Conservation (phyloP, 2,113 vertebrate genomes). For the Eclectus roratus region DNA sequence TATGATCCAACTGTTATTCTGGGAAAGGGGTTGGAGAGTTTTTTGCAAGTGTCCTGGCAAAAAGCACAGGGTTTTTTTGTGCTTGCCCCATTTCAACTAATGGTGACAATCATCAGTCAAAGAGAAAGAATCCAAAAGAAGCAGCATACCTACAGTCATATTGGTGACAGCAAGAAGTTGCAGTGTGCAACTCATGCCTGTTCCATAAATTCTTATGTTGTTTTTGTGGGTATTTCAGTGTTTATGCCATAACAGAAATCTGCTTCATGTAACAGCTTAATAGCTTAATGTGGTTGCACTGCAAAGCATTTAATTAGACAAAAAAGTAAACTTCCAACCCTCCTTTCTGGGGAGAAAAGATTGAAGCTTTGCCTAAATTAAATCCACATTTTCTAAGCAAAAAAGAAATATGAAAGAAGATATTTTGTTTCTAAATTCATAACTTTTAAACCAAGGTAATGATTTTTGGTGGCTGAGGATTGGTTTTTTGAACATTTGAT, state of each 20-base stretch:
- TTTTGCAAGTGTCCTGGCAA: neutral
- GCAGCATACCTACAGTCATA: neutral
- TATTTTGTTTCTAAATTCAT: neutral
- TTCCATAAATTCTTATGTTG: neutral
- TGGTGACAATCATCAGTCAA: neutral
- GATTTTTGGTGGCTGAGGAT: neutral
- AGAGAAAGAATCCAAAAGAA: neutral
- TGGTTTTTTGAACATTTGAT: neutral
- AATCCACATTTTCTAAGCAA: neutral
- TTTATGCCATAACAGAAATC: neutral
- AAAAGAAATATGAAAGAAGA: neutral
- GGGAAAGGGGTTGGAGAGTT: neutral
- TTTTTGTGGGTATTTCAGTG: neutral
- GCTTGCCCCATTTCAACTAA: neutral
- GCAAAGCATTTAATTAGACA: neutral
- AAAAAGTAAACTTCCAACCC: neutral
- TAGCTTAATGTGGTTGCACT: neutral
- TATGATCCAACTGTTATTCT: neutral
- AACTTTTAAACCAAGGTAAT: neutral
- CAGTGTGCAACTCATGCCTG: rapidly evolving
- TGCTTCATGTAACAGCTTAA: neutral
- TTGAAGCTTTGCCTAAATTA: neutral
- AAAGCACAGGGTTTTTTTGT: neutral
- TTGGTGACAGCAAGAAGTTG: neutral
- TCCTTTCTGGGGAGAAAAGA: neutral